Percentiles rank a stretch among this genome's conserved stretches.
These are phyloP conservation scores for Gasterosteus nipponicus DNA, from an alignment of 2,113 vertebrate genomes.

Conservation along the genomic window DNA sequence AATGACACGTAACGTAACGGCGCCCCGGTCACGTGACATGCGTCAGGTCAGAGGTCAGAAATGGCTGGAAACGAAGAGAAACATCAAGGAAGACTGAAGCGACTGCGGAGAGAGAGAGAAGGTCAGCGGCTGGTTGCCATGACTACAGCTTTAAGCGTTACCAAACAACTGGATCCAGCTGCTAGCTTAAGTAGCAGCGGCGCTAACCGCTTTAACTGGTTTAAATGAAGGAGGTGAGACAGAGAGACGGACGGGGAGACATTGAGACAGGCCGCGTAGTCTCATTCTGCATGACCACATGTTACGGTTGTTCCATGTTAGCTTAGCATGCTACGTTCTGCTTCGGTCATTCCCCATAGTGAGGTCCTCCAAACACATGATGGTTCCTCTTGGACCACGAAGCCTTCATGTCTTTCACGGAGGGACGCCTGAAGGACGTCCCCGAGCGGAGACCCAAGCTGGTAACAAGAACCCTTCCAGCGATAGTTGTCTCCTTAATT, in stretches of 20 bases:
- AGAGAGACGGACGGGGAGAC: no score
- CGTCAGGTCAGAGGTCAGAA: no score
- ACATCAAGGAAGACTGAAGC: constrained; percentile 81
- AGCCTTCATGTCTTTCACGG: constrained; percentile 53
- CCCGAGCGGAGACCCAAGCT: constrained; percentile 77
- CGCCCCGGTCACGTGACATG: no score
- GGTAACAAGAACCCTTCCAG: constrained; percentile 54
- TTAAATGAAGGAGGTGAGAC: background rate
- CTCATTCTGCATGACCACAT: no score
- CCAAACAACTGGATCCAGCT: background rate
- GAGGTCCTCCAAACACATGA: background rate
- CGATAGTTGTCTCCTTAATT: background rate
- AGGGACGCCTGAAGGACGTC: constrained; percentile 80
- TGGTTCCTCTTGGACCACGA: background rate
- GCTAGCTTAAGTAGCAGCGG: background rate
- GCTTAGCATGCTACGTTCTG: no score
- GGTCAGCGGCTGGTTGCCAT: constrained; percentile 38
- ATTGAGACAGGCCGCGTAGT: no score
- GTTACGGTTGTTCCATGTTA: no score
- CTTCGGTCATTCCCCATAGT: background rate
- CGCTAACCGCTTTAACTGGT: background rate
- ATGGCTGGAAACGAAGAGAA: constrained; percentile 87
- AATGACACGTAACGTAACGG: no score
- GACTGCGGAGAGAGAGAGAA: constrained; percentile 82
- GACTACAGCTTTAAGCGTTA: accelerated